phyloP scores from a whole-genome alignment of 2,888 invertebrate species.

The Fabriciana adippe region DNA sequence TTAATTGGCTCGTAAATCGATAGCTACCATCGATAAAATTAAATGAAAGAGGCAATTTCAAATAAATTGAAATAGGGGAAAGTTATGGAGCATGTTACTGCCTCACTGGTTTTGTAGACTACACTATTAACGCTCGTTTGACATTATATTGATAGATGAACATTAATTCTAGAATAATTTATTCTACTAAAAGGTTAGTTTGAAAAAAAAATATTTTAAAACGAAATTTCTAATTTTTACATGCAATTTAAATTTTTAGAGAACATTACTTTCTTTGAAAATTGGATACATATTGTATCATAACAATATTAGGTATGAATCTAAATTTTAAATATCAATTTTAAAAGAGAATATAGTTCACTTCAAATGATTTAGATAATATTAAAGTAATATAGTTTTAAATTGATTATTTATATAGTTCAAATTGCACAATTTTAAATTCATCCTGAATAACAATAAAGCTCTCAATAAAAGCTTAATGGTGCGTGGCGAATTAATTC shows the following conservation, averaged over 20 bases:
- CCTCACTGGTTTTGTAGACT: conserved; percentile 44
- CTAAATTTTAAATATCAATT: too few relatives aligned
- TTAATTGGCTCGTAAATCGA: conserved; percentile 75
- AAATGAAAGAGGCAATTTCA: conserved; percentile 71
- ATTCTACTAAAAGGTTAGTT: background rate
- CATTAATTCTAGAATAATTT: background rate
- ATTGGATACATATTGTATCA: too few relatives aligned
- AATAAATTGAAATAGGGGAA: conserved; percentile 66
- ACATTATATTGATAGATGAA: conserved; percentile 17
- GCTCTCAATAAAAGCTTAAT: conserved; percentile 42
- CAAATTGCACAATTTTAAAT: background rate
- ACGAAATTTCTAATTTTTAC: too few relatives aligned
- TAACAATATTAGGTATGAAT: too few relatives aligned
- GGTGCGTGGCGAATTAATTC: conserved; percentile 49
- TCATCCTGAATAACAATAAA: background rate
- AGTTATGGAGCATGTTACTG: conserved; percentile 46
- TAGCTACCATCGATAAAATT: conserved; percentile 64
- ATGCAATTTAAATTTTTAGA: too few relatives aligned
- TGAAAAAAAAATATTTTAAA: too few relatives aligned
- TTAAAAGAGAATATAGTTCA: too few relatives aligned
- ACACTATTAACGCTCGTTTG: conserved; percentile 44
- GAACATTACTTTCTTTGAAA: too few relatives aligned
- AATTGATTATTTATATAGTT: too few relatives aligned
- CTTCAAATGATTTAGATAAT: too few relatives aligned
- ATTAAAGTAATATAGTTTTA: too few relatives aligned